Evolutionary conservation across 2,888 invertebrate genomes (phyloP), one percentile per base, ranked within the genome.

Genomic region (Nycteola revayana): DNA sequence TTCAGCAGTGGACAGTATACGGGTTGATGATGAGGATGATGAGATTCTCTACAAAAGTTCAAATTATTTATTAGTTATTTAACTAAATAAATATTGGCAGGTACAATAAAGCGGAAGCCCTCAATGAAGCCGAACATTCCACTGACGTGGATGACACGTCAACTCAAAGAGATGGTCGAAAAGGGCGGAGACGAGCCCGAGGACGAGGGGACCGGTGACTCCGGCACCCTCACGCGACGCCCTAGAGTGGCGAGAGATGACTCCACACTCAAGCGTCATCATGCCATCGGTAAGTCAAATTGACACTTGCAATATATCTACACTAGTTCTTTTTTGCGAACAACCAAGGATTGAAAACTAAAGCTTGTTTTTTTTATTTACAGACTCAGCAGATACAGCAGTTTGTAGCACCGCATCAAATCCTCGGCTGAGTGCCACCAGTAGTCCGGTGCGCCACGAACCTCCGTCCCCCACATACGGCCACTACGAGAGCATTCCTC

Each of bases 91-190:
- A n/a, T n/a, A n/a, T 7, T 52, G 65, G 0, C 59, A 80, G 95
- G 95, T 18, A 97, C 97, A 18, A 97, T 97, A 41, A 97, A 97
- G 73, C 91, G 97, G 26, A 97, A 97, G 72, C 97, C 97, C 0
- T 95, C 96, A 9, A 95, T 96, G 94, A 95, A 95, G 74, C 96
- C 97, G 4, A 96, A 96, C 78, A 91, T 97, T 28, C 97, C 97
- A 0, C 75, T 97, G 46, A 97, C 97, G 1, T 95, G 95, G 69
- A 97, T 96, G 83, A 97, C 97, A 1, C 90, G 97, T 7, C 96
- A 96, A 65, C 85, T 97, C 37, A 96, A 96, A 66, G 96, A 97
- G 73, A 96, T 95, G 62, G 95, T 94, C 1, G 95, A 96, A 65
- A 94, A 93, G 1, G 83, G 65, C 0, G 63, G 61, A 0, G 69